Conservation (phyloP, 2,113 vertebrate species). For the Synodontis membranacea region DNA sequence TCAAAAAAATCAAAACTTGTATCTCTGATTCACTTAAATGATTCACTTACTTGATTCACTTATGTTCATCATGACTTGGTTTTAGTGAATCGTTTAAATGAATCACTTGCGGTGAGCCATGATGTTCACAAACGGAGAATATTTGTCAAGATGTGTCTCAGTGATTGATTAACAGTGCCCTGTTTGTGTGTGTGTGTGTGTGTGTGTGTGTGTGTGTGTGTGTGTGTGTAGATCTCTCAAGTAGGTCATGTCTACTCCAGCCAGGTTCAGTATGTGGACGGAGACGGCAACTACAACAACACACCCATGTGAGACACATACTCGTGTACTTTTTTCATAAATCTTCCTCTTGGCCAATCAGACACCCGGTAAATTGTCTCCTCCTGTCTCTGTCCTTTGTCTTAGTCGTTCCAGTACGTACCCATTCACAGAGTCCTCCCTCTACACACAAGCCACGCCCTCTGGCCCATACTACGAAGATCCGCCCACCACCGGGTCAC, state of each 20-base stretch:
- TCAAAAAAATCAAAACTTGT: neutral
- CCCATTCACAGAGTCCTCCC: conserved; percentile 80
- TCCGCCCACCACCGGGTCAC: conserved; percentile 73
- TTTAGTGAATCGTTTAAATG: no score
- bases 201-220: conserved; percentile 24
- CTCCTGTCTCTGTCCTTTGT: neutral
- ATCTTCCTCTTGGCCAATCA: neutral
- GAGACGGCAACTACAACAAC: conserved; percentile 76
- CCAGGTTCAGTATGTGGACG: conserved; percentile 89
- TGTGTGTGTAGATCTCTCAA: conserved; percentile 62
- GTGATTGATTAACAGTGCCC: neutral
- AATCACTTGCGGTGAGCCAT: neutral
- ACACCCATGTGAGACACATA: conserved; percentile 80
- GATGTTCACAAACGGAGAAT: neutral
- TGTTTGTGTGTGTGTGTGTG: conserved; percentile 28
- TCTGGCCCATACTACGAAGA: conserved; percentile 78
- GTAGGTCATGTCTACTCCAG: conserved; percentile 81
- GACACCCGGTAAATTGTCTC: neutral
- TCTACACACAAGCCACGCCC: conserved; percentile 79
- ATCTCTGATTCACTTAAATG: neutral
- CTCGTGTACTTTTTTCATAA: neutral
- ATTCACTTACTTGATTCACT: neutral
- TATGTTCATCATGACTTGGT: neutral
- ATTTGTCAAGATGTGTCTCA: neutral
- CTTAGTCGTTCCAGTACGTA: conserved; percentile 80